Evolutionary conservation across 2,113 vertebrate genomes (phyloP).

Genomic region (Dolichallabes microphthalmus): DNA sequence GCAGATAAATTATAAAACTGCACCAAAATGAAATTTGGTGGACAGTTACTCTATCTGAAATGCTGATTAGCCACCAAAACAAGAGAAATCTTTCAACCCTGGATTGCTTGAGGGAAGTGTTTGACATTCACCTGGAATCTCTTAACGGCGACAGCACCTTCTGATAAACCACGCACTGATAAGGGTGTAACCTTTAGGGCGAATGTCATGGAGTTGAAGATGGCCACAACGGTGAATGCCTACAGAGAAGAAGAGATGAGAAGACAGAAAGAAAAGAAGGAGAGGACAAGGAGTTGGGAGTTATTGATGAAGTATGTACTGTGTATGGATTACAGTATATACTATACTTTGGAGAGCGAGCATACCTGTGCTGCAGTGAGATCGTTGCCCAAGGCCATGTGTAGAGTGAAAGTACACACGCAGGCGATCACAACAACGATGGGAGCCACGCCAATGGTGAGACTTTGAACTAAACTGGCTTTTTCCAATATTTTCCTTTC

Average conservation of each 20-base stretch:
- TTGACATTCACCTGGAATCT: constrained; percentile 74
- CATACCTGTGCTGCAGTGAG: constrained; percentile 77
- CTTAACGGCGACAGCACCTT: constrained; percentile 73
- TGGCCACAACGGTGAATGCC: constrained; percentile 79
- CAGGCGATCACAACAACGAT: constrained; percentile 76
- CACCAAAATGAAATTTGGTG: background rate
- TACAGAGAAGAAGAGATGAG: constrained; percentile 39
- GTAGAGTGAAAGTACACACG: constrained; percentile 79
- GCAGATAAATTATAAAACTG: background rate
- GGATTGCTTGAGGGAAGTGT: background rate
- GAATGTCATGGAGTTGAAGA: constrained; percentile 82
- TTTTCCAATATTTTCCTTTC: constrained; percentile 74
- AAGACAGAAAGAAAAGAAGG: background rate
- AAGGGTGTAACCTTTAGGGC: constrained; percentile 78
- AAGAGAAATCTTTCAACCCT: background rate
- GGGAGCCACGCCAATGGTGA: constrained; percentile 75
- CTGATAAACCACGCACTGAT: constrained; percentile 73
- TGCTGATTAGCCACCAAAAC: background rate
- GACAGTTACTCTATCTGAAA: background rate
- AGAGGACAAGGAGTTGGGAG: background rate
- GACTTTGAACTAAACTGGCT: constrained; percentile 73
- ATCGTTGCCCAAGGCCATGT: constrained; percentile 77
- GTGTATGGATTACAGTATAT: background rate
- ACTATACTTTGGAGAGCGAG: background rate
- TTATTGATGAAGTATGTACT: background rate